A percentile compares a stretch with the other conserved stretches of the same genome.
phyloP scores from a whole-genome alignment of 37 sponge, comb jelly and placozoan genomes.

The Eunapius fragilis region DNA sequence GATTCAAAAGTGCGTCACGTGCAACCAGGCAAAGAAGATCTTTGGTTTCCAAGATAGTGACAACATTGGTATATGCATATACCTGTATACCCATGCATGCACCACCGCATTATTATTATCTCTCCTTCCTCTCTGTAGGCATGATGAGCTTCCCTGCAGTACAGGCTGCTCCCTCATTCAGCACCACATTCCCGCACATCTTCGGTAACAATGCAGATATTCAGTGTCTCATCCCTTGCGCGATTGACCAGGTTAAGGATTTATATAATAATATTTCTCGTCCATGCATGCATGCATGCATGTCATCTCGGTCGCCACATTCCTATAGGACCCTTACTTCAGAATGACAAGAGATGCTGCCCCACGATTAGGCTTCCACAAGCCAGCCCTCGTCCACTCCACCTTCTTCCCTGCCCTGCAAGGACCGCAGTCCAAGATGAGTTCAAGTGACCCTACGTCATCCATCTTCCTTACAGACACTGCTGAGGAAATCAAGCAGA shows the following conservation, averaged over 20 bases:
- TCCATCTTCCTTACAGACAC: constrained; percentile 87
- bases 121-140: constrained; percentile 18
- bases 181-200: constrained; percentile 84
- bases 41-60: constrained; percentile 86
- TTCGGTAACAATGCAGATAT: constrained; percentile 79
- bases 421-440: constrained; percentile 90
- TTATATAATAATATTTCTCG: neutral
- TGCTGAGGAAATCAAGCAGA: constrained; percentile 71
- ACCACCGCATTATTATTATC: neutral
- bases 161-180: constrained; percentile 89
- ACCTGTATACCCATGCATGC: neutral
- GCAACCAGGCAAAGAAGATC: constrained; percentile 85
- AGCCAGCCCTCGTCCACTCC: constrained; percentile 88
- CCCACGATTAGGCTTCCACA: constrained; percentile 71
- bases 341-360: constrained; percentile 94
- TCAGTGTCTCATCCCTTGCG: constrained; percentile 89
- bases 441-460: constrained; percentile 82
- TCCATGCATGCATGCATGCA: neutral
- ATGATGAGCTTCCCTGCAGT: constrained; percentile 90
- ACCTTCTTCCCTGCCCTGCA: constrained; percentile 91
- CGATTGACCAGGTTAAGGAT: constrained; percentile 85
- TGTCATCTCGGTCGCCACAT: too few relatives aligned
- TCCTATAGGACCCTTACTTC: constrained; percentile 89
- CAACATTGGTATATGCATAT: constrained; percentile 61
- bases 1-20: constrained; percentile 86